A percentile compares a stretch with the other conserved stretches of the same genome.
These are phyloP conservation scores for Meloidogyne hapla DNA, from an alignment of 1,140 invertebrate species.

Conservation along the genomic window DNA sequence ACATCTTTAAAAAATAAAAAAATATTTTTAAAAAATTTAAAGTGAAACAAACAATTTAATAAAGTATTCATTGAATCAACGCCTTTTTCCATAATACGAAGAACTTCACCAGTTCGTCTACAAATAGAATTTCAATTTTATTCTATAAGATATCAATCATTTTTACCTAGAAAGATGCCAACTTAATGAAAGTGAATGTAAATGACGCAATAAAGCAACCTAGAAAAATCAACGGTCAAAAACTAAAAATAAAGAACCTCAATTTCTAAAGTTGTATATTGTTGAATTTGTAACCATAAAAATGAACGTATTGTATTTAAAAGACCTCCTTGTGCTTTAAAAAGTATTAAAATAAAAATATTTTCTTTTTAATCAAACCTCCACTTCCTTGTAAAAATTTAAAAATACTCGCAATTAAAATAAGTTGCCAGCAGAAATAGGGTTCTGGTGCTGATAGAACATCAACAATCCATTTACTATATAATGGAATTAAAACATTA, in stretches of 20 bases:
- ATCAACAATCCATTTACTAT: constrained; percentile 78
- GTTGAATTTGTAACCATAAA: constrained; percentile 89
- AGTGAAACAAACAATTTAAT: constrained; percentile 70
- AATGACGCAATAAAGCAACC: constrained; percentile 48
- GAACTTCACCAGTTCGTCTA: constrained; percentile 89
- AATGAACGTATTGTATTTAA: constrained; percentile 85
- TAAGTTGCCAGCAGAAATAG: constrained; percentile 80
- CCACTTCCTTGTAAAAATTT: constrained; percentile 82
- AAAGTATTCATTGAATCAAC: constrained; percentile 90
- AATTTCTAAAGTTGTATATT: constrained; percentile 85
- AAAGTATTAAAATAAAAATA: neutral
- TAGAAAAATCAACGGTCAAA: constrained; percentile 26
- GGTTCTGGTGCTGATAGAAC: constrained; percentile 41
- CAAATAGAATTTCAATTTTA: constrained; percentile 71
- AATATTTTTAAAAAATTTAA: neutral
- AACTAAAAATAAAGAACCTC: constrained; percentile 38
- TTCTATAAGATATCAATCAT: too few species aligned
- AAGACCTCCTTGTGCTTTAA: constrained; percentile 70
- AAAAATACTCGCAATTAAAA: constrained; percentile 80
- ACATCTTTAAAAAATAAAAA: constrained; percentile 57
- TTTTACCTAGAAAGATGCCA: constrained; percentile 11
- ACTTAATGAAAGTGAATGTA: constrained; percentile 65
- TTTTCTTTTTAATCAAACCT: constrained; percentile 14
- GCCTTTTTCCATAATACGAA: constrained; percentile 88
- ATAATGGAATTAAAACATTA: constrained; percentile 89